Conservation (phyloP, 37 sponge, comb jelly and placozoan species). For the Geodia barretti region DNA sequence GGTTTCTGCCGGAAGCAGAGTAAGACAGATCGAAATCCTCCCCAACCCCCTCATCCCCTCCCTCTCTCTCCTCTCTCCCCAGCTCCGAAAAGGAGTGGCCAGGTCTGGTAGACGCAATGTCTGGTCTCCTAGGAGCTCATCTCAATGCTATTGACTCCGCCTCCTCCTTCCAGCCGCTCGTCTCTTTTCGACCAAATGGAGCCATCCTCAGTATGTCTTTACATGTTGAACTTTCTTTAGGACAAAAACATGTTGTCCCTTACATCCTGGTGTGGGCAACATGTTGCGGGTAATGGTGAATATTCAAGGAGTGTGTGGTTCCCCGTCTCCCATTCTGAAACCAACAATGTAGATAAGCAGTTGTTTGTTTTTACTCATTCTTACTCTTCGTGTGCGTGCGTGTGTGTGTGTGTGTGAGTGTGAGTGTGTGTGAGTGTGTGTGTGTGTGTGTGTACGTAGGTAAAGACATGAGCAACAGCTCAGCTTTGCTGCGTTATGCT, state of each 20-base stretch:
- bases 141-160: conserved; percentile 77
- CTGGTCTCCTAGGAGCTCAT: conserved; percentile 91
- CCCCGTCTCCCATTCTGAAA: too few relatives aligned
- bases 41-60: not conserved
- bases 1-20: conserved; percentile 78
- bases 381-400: too few relatives aligned
- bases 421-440: too few relatives aligned
- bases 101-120: conserved; percentile 86
- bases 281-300: too few relatives aligned
- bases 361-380: too few relatives aligned
- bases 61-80: not conserved
- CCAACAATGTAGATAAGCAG: too few relatives aligned
- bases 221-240: not conserved
- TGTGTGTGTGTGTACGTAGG: too few relatives aligned
- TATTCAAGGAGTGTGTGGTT: too few relatives aligned
- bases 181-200: conserved; percentile 76
- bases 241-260: not conserved
- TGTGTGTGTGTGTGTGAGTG: too few relatives aligned
- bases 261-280: not conserved
- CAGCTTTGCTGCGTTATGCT: conserved; percentile 72
- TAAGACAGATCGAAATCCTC: conserved; percentile 7
- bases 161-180: conserved; percentile 69
- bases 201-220: conserved; percentile 62
- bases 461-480: too few relatives aligned
- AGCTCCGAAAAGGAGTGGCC: conserved; percentile 75